Conservation (phyloP, 23 tunicate species). For the Diplosoma virens region DNA sequence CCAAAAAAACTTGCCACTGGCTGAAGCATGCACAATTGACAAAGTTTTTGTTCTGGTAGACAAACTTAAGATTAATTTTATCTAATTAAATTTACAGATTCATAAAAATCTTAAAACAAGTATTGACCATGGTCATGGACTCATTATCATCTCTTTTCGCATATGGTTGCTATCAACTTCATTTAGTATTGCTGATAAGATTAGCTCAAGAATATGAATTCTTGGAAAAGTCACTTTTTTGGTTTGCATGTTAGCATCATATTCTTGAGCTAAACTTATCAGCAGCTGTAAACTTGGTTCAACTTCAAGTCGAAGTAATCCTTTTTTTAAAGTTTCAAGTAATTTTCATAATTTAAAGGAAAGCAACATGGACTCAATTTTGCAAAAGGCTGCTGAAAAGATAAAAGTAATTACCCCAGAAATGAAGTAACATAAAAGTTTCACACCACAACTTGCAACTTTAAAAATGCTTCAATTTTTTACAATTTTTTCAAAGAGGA, state of each 20-base stretch:
- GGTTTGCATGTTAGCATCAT: slow-evolving; percentile 25
- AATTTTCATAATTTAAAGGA: slow-evolving; percentile 11
- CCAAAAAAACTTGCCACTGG: too few relatives aligned
- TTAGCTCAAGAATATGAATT: too few relatives aligned
- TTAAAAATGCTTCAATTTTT: neutral
- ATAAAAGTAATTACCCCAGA: slow-evolving; percentile 5
- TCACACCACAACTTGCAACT: neutral
- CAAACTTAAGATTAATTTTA: too few relatives aligned
- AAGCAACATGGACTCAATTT: slow-evolving; percentile 18
- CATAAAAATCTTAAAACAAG: too few relatives aligned
- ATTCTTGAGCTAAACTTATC: slow-evolving; percentile 16
- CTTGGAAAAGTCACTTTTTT: slow-evolving; percentile 23
- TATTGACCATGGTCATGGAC: too few relatives aligned
- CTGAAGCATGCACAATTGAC: too few relatives aligned
- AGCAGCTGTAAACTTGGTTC: slow-evolving; percentile 19
- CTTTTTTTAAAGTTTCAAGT: slow-evolving; percentile 5
- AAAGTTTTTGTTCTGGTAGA: too few relatives aligned
- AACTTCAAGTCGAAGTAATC: slow-evolving; percentile 22
- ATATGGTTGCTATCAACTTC: too few relatives aligned
- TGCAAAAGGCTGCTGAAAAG: slow-evolving; percentile 20
- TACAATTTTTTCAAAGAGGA: slow-evolving; percentile 8
- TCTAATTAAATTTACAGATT: too few relatives aligned
- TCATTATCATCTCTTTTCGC: too few relatives aligned
- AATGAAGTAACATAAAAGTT: slow-evolving; percentile 3
- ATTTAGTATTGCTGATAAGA: too few relatives aligned